These are phyloP conservation scores for Telenomus remus DNA, from an alignment of 1,140 invertebrate species.

Conservation along the genomic window DNA sequence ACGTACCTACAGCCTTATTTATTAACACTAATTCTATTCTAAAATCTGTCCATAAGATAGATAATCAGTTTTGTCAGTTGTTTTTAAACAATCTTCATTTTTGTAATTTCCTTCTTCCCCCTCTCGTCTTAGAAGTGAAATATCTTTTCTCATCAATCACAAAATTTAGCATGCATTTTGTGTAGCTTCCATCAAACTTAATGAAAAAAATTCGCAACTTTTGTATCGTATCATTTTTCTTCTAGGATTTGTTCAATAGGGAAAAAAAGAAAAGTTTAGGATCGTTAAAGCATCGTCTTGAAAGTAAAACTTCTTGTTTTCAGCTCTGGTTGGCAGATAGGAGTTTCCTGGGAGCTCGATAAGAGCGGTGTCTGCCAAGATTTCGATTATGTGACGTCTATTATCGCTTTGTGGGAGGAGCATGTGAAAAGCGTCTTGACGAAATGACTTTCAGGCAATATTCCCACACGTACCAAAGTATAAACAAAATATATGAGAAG, in stretches of 20 bases:
- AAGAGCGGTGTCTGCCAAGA: neutral
- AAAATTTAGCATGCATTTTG: no score
- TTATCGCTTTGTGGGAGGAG: slow-evolving; percentile 16
- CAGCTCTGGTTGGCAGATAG: neutral
- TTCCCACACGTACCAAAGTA: no score
- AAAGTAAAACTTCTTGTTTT: neutral
- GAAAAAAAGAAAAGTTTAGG: neutral
- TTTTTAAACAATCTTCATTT: no score
- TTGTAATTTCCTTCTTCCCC: no score
- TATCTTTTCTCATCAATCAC: no score
- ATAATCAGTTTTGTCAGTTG: no score
- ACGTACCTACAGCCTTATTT: no score
- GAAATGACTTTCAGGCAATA: slow-evolving; percentile 14
- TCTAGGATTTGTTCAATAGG: neutral
- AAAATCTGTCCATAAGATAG: no score
- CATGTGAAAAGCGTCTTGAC: slow-evolving; percentile 20
- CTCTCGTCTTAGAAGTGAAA: no score
- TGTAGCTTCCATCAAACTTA: neutral
- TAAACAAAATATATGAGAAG: no score
- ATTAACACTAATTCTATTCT: no score
- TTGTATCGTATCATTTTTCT: slow-evolving; percentile 2
- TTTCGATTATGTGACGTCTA: slow-evolving; percentile 27
- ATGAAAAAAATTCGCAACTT: neutral
- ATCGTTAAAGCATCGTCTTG: neutral
- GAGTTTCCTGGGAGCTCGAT: slow-evolving; percentile 9